These are phyloP conservation scores for Sinelater perroti DNA, from an alignment of 2,888 invertebrate genomes.

Conservation along the genomic window DNA sequence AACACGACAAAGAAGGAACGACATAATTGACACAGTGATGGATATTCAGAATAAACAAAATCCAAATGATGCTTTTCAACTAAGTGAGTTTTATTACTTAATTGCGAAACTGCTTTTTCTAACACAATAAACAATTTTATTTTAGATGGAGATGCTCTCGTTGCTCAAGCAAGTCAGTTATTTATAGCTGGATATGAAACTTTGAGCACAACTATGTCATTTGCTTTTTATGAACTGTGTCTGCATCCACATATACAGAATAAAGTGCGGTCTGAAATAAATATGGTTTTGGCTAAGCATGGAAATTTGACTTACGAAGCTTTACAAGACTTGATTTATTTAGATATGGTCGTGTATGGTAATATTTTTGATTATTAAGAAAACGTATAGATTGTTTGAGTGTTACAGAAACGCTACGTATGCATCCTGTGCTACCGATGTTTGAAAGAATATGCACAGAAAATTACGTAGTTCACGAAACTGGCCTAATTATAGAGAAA, in stretches of 20 bases:
- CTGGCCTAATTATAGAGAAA: conserved; percentile 50
- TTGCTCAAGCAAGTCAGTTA: conserved; percentile 68
- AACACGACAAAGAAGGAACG: conserved; percentile 44
- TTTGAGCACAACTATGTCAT: conserved; percentile 66
- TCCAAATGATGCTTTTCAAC: neutral
- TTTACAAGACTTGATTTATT: conserved; percentile 65
- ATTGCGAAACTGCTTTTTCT: too few relatives aligned
- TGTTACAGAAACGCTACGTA: conserved; percentile 59
- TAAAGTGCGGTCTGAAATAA: conserved; percentile 63
- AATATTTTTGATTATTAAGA: too few relatives aligned
- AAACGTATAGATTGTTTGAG: conserved; percentile 37
- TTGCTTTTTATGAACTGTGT: conserved; percentile 66
- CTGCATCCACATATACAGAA: conserved; percentile 64
- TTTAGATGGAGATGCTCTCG: conserved; percentile 65
- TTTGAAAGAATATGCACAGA: conserved; percentile 49
- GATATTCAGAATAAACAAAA: conserved; percentile 8
- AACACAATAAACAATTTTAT: too few relatives aligned
- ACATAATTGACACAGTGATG: conserved; percentile 53
- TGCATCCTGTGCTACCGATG: conserved; percentile 57
- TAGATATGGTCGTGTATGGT: conserved; percentile 68
- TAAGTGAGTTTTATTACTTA: neutral
- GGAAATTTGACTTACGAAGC: conserved; percentile 64
- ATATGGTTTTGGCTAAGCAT: conserved; percentile 51
- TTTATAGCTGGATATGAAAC: conserved; percentile 71
- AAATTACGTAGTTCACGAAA: conserved; percentile 49